phyloP scores from a whole-genome alignment of 2,797 vertebrate genomes.

The Cossypha dichroa region DNA sequence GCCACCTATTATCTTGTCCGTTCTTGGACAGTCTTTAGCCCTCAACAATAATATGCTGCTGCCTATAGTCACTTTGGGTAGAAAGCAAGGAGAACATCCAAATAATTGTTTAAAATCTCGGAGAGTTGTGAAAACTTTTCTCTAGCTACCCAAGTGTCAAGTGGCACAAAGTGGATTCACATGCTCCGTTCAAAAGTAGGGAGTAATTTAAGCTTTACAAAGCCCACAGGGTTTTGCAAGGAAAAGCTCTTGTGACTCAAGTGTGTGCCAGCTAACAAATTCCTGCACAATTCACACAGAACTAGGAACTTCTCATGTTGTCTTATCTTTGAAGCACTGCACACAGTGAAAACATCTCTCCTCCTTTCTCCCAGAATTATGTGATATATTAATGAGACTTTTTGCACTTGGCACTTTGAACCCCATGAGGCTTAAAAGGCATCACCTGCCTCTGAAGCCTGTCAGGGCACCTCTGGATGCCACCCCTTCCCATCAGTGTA shows the following conservation, averaged over 20 bases:
- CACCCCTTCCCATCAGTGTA: neutral
- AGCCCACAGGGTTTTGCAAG: neutral
- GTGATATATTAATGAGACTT: neutral
- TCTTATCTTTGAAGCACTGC: neutral
- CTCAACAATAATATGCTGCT: neutral
- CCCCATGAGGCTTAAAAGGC: neutral
- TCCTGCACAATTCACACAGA: neutral
- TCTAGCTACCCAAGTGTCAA: neutral
- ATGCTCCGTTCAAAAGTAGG: fast-evolving
- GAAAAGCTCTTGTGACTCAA: neutral
- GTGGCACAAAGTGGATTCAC: neutral
- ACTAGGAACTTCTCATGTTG: neutral
- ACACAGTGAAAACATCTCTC: neutral
- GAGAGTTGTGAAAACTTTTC: neutral
- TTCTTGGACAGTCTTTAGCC: neutral
- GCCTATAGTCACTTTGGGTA: neutral
- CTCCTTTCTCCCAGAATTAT: neutral
- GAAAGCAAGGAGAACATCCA: neutral
- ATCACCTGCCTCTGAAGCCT: fast-evolving
- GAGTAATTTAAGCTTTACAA: neutral
- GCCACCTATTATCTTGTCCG: neutral
- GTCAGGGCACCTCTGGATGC: neutral
- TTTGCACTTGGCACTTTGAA: neutral
- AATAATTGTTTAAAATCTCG: neutral
- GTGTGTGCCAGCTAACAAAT: neutral